Percentiles rank a stretch among this genome's conserved stretches.
phyloP scores from a whole-genome alignment of 2,888 invertebrate genomes.

The Salticus scenicus region DNA sequence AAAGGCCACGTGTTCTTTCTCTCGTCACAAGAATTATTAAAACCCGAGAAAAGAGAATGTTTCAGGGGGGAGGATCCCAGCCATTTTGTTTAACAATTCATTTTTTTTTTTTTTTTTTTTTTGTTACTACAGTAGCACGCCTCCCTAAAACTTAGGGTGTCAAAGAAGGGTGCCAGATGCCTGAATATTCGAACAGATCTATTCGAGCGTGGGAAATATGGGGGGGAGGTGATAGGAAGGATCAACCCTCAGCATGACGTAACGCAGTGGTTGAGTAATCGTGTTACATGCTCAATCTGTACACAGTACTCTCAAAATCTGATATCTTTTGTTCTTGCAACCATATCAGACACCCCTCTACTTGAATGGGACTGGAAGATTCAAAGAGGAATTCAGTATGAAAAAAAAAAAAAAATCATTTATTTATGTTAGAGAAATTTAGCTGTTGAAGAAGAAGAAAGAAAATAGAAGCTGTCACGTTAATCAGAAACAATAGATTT shows the following conservation, averaged over 20 bases:
- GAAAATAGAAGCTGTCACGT: too few species aligned
- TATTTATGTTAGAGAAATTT: too few species aligned
- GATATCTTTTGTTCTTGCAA: conserved; percentile 46
- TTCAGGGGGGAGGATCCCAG: not conserved
- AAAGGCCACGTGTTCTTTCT: not conserved
- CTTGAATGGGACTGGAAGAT: not conserved
- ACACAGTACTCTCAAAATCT: conserved; percentile 38
- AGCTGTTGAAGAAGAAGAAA: too few species aligned
- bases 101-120: not conserved
- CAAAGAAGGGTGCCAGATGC: conserved; percentile 63
- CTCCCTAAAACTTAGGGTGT: conserved; percentile 50
- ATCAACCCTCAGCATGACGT: conserved; percentile 48
- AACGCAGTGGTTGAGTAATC: conserved; percentile 66
- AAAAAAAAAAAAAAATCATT: too few species aligned
- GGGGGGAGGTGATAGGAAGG: conserved; percentile 9
- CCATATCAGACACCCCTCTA: not conserved
- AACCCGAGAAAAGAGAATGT: not conserved
- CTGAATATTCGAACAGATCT: conserved; percentile 54
- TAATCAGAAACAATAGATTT: too few species aligned
- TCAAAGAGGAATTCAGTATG: not conserved
- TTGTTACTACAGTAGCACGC: not conserved
- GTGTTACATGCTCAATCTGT: conserved; percentile 69
- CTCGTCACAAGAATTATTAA: conserved; percentile 16
- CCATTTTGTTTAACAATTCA: conserved; percentile 21
- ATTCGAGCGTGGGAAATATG: conserved; percentile 59